Evolutionary conservation across 30 jellyfish, hydroid and myxozoan species (phyloP), one percentile per base, ranked within the genome.

Genomic region (Turritopsis rubra): DNA sequence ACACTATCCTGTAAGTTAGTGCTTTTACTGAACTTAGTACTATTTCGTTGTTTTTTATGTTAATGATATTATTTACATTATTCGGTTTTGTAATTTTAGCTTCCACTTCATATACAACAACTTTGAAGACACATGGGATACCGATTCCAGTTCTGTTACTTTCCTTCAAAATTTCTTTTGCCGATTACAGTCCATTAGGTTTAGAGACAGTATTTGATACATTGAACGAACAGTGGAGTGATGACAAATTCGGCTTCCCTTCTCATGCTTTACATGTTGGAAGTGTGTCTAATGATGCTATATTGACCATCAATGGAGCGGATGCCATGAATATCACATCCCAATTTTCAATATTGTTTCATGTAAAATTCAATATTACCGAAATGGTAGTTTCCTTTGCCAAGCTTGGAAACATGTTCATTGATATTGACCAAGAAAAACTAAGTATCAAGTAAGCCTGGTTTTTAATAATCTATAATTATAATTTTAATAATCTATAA

Each of bases 201-300:
- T n/a, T n/a, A 19, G 77, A 68, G 9, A 68, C 77, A 9, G 31
- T n/a, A 1, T 68, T 68, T 68, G 77, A 68, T 23, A 68, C 77
- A 68, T 68, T 68, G 21, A n/a, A 9, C 16, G 30, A 27, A n/a
- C 31, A 68, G 19, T 68, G 77, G 77, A 19, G 16, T 68, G 28
- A 23, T n/a, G 77, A 68, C 77, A 68, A 68, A 68, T 68, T 68
- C 19, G 30, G 28, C 16, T 68, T n/a, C 0, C 77, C 77, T 9
- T n/a, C 8, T 23, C 77, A 68, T 27, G 77, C 77, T 22, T 68
- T 68, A 27, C 28, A 68, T n/a, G 77, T 68, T 68, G 77, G 28
- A 1, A 68, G 30, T 23, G 77, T 7, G 9, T n/a, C 31, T 8
- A 68, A 68, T 60, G 19, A 21, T 68, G 77, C 77, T 27, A 68